A percentile compares a stretch with the other conserved stretches of the same genome.
Evolutionary conservation across 2,888 invertebrate genomes (phyloP).

Genomic region (Latrodectus hesperus): DNA sequence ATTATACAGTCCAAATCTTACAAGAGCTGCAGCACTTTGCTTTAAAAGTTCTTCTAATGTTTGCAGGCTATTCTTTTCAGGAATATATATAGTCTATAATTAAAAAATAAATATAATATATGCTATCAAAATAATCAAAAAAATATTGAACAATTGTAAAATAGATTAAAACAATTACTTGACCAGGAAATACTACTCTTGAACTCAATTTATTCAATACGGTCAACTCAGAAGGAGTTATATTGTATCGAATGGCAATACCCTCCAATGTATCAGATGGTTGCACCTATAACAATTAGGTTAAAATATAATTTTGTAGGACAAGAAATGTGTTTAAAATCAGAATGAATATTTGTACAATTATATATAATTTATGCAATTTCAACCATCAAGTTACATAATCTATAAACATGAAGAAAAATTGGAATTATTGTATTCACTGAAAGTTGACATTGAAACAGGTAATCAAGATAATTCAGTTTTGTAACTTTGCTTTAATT

Average conservation of each 20-base stretch:
- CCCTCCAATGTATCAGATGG: constrained; percentile 92
- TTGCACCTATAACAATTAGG: constrained; percentile 61
- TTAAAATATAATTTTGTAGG: neutral
- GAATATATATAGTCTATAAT: constrained; percentile 60
- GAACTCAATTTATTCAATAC: constrained; percentile 94
- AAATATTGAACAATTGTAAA: neutral
- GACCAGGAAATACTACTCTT: constrained; percentile 76
- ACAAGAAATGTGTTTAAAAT: no score
- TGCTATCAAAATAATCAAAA: neutral
- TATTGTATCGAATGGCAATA: constrained; percentile 95
- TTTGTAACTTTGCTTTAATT: no score
- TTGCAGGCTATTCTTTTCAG: constrained; percentile 61
- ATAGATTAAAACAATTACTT: constrained; percentile 72
- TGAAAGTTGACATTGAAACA: no score
- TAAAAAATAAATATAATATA: neutral
- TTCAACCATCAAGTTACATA: no score
- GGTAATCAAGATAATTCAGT: no score
- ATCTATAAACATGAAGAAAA: no score
- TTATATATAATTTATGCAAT: no score
- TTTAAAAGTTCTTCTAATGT: constrained; percentile 56
- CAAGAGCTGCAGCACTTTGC: constrained; percentile 57
- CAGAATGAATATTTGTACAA: no score
- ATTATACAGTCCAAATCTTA: constrained; percentile 10
- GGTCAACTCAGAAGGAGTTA: constrained; percentile 96
- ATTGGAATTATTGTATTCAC: no score